Evolutionary conservation across 2,797 vertebrate species (phyloP).

Genomic region (Lepus townsendii): DNA sequence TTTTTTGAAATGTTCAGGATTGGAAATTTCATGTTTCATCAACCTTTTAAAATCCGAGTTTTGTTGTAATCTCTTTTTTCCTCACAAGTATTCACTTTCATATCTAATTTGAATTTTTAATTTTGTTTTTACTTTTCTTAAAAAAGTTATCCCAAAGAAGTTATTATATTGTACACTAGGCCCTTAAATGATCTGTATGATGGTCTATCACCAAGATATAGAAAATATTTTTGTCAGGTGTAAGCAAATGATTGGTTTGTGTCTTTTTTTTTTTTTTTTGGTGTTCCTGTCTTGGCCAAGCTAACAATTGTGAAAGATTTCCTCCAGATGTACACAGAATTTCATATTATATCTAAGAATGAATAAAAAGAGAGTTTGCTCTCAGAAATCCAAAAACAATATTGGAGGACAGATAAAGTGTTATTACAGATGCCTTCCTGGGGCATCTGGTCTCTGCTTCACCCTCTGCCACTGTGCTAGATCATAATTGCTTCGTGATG

Average conservation of each 20-base stretch:
- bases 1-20: slow-evolving; percentile 23
- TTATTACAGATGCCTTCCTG: not conserved
- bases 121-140: not conserved
- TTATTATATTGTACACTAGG: not conserved
- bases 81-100: not conserved
- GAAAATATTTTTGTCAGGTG: not conserved
- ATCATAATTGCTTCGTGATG: not conserved
- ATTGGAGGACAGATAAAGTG: not conserved
- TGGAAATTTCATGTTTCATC: not conserved
- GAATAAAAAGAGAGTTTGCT: not conserved
- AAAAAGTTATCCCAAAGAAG: not conserved
- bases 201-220: not conserved
- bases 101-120: not conserved
- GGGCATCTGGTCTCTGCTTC: not conserved
- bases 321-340: not conserved
- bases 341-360: not conserved
- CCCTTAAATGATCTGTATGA: not conserved
- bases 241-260: not conserved
- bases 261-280: not conserved
- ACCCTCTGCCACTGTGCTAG: not conserved
- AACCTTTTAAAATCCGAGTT: not conserved
- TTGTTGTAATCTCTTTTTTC: slow-evolving; percentile 3
- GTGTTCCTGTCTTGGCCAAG: not conserved
- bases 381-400: not conserved
- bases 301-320: not conserved